A percentile compares a stretch with the other conserved stretches of the same genome.
Conservation (phyloP, 2,888 invertebrate species). For the Clepsis dumicolana region DNA sequence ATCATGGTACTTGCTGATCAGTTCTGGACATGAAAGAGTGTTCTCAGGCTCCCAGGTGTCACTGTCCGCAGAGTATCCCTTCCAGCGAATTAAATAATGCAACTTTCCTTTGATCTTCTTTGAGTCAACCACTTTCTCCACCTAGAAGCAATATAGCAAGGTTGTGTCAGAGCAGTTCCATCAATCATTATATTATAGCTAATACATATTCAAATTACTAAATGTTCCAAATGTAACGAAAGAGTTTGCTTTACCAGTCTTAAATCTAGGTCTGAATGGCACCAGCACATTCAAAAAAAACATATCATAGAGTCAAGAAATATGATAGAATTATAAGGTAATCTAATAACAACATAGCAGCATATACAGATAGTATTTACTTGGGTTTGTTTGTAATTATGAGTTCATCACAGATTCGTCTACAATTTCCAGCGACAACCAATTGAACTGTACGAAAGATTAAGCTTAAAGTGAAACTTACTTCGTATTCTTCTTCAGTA, state of each 20-base stretch:
- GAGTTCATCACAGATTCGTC: not conserved
- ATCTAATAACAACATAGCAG: slow-evolving; percentile 4
- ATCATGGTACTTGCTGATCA: slow-evolving; percentile 85
- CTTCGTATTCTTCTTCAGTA: slow-evolving; percentile 83
- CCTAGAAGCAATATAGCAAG: slow-evolving; percentile 72
- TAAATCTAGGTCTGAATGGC: too few species aligned
- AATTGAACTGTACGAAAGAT: not conserved
- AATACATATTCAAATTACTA: too few species aligned
- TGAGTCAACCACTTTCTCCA: slow-evolving; percentile 89
- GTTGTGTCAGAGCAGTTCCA: not conserved
- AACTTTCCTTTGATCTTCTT: slow-evolving; percentile 89
- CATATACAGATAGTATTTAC: not conserved
- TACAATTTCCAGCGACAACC: not conserved
- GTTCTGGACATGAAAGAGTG: slow-evolving; percentile 89
- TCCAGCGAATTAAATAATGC: slow-evolving; percentile 92
- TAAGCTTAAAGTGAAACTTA: slow-evolving; percentile 49
- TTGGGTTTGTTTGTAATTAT: not conserved
- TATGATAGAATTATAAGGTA: too few species aligned
- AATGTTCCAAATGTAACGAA: too few species aligned
- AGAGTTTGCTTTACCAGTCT: too few species aligned
- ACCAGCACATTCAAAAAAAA: too few species aligned
- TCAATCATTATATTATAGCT: too few species aligned
- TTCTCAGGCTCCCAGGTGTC: slow-evolving; percentile 93
- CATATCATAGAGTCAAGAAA: too few species aligned
- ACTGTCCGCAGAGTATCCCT: slow-evolving; percentile 89